A percentile compares a stretch with the other conserved stretches of the same genome.
Conservation (phyloP, 2,113 vertebrate genomes). For the Ophthalmolycus amberensis region DNA sequence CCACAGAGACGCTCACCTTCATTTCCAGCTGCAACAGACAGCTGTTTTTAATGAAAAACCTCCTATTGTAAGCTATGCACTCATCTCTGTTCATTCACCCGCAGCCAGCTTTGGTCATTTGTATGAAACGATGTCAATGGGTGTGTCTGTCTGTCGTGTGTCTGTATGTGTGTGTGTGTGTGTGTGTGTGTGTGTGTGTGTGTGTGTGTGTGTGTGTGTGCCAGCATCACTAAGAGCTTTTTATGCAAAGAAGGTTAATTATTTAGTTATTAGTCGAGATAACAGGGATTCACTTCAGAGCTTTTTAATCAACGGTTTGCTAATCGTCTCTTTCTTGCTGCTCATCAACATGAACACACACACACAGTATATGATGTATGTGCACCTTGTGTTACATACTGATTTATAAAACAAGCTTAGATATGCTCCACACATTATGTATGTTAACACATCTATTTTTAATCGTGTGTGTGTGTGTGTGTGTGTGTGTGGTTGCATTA, state of each 20-base stretch:
- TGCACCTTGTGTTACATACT: too few relatives aligned
- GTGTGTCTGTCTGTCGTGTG: not conserved
- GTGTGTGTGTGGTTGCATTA: not conserved
- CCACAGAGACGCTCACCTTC: not conserved
- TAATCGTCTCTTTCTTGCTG: conserved; percentile 10
- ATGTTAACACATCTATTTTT: not conserved
- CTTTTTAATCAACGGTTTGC: conserved; percentile 49
- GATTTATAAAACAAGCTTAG: too few relatives aligned
- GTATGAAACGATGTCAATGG: not conserved
- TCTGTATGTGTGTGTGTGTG: too few relatives aligned
- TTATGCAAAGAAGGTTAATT: conserved; percentile 43
- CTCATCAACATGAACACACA: conserved; percentile 2
- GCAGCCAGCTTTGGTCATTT: not conserved
- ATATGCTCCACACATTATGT: not conserved
- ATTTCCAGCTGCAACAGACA: not conserved
- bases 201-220: not conserved
- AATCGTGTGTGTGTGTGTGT: not conserved
- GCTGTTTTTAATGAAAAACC: not conserved
- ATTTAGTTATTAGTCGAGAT: conserved; percentile 39
- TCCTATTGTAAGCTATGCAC: not conserved
- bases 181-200: too few relatives aligned
- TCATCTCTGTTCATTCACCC: not conserved
- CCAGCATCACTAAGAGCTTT: not conserved
- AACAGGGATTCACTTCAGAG: conserved; percentile 30
- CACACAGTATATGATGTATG: not conserved